These are phyloP conservation scores for Python bivittatus DNA, from an alignment of 2,113 vertebrate genomes.

Conservation along the genomic window DNA sequence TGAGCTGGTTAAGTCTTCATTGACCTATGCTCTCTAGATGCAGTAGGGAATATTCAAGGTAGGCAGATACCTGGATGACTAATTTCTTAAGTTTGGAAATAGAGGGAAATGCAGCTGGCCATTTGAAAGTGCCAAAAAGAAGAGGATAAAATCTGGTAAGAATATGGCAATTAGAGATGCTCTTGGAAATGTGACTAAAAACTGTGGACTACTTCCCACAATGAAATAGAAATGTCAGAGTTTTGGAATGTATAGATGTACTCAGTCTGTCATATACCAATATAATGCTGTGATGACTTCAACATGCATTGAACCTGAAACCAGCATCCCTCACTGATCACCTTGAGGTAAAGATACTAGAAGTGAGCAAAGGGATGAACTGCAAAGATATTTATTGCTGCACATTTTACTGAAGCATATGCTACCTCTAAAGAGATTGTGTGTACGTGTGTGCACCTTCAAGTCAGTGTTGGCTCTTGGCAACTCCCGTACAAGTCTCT, in stretches of 20 bases:
- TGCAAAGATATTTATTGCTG: not conserved
- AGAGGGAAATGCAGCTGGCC: not conserved
- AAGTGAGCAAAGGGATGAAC: not conserved
- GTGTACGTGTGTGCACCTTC: not conserved
- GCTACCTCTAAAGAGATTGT: not conserved
- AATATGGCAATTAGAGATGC: not conserved
- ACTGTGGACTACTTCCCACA: not conserved
- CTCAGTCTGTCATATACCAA: not conserved
- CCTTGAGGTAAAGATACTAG: not conserved
- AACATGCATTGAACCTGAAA: not conserved
- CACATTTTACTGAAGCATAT: not conserved
- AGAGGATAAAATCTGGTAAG: not conserved
- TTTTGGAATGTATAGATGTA: not conserved
- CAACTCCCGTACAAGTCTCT: not conserved
- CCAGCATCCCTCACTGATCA: no score
- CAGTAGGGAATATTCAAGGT: rapidly evolving
- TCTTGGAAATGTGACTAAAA: not conserved
- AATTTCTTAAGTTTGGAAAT: not conserved
- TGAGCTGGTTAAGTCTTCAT: not conserved
- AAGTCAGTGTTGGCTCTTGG: not conserved
- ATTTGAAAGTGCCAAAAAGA: not conserved
- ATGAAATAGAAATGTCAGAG: not conserved
- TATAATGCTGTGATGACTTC: not conserved
- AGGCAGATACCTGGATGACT: not conserved
- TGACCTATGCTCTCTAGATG: not conserved